Percentiles rank a stretch among this genome's conserved stretches.
Evolutionary conservation across 2,113 vertebrate genomes (phyloP).

Genomic region (Labrus mixtus): DNA sequence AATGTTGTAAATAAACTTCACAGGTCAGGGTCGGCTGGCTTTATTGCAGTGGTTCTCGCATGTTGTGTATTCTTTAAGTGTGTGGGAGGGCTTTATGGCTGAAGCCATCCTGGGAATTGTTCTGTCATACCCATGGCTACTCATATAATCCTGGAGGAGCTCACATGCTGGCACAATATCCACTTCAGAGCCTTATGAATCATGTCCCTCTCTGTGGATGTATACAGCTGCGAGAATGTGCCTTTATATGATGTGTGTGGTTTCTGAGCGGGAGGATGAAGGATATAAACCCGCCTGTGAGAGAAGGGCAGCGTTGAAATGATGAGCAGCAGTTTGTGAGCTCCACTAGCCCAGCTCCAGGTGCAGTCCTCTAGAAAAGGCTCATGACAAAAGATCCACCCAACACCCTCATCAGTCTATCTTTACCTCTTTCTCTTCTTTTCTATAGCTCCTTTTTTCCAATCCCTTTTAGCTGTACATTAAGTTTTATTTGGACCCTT

Average conservation of each 20-base stretch:
- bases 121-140: conserved; percentile 55
- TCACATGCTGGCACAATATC: conserved; percentile 57
- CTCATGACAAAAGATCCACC: conserved; percentile 32
- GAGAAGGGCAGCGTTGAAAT: neutral
- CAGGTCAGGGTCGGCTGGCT: conserved; percentile 11
- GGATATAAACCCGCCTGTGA: neutral
- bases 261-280: neutral
- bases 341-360: conserved; percentile 28
- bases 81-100: conserved; percentile 42
- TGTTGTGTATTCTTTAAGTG: conserved; percentile 27
- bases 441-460: neutral
- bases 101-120: conserved; percentile 42
- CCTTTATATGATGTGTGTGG: neutral
- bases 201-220: conserved; percentile 44
- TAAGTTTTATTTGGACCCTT: neutral
- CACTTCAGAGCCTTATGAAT: conserved; percentile 67
- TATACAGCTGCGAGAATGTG: neutral
- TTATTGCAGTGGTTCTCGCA: conserved; percentile 8
- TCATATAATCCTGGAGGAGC: conserved; percentile 55
- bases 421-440: neutral
- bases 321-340: conserved; percentile 20
- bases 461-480: neutral
- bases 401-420: neutral
- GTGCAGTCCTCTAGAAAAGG: conserved; percentile 32
- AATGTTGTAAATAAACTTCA: conserved; percentile 12